Evolutionary conservation across 2,797 vertebrate species (phyloP), one percentile per base, ranked within the genome.

Genomic region (Lacerta viridis): DNA sequence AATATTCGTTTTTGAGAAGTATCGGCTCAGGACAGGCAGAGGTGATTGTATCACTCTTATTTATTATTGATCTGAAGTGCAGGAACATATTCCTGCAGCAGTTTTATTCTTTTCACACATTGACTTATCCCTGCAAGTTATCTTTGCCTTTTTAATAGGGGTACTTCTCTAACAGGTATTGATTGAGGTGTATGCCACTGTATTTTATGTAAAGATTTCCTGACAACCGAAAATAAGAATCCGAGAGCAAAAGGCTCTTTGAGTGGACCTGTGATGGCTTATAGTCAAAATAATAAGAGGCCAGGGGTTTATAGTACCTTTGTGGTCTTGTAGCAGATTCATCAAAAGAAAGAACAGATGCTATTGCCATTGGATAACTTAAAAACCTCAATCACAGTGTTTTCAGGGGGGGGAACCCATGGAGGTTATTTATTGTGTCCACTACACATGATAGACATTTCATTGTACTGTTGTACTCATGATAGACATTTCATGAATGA

Each of bases 181-280:
- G 95, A 96, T 95, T 94, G 92, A 91, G 91, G 80, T 69, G 55
- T 46, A 89, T 90, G 93, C 92, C 80, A 41, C 91, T 90, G 89
- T 94, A 95, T 94, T 94, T 95, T 93, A 95, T 69, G 25, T 93
- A 96, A 96, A 86, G 94, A 96, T 96, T 95, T 96, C 93, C 94
- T 95, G 94, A 92, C 95, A 94, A 90, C 76, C 39, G 50, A 91
- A 91, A 92, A 9, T 64, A 93, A 93, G 93, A 94, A 88, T 90
- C 74, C 78, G 83, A 68, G 88, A 87, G 76, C 83, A 75, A 15
- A 82, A 68, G 50, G 89, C 86, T 71, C 80, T 93, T 94, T 86
- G 85, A 36, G 92, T 91, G 25, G 84, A 88, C 69, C 18, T 71
- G 80, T 86, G 66, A 85, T 68, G 80, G 91, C 89, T 84, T 83